Percentiles rank a stretch among this genome's conserved stretches.
Conservation (phyloP, 2,888 invertebrate species). For the Microctonus aethiopoides region DNA sequence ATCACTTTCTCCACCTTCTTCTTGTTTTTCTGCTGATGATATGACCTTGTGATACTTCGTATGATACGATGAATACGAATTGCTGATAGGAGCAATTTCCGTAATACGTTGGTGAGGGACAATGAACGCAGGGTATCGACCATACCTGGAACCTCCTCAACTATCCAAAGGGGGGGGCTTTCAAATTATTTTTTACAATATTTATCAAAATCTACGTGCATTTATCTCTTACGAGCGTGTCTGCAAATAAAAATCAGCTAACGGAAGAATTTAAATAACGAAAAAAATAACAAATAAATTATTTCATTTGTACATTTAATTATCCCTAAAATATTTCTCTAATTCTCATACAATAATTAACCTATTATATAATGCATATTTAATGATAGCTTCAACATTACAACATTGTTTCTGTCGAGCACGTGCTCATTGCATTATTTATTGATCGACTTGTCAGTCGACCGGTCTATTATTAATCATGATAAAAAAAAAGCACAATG, state of each 20-base stretch:
- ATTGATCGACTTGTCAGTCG: conserved; percentile 37
- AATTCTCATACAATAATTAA: neutral
- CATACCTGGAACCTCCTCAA: conserved; percentile 36
- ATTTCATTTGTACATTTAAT: neutral
- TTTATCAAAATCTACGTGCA: neutral
- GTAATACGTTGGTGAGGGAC: conserved; percentile 30
- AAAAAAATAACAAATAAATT: neutral
- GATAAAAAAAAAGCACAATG: conserved; percentile 33
- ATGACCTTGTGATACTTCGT: conserved; percentile 27
- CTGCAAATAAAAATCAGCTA: conserved; percentile 17
- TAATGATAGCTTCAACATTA: neutral
- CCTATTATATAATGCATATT: neutral
- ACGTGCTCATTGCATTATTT: conserved; percentile 39
- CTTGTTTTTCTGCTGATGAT: conserved; percentile 29
- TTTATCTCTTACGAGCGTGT: neutral
- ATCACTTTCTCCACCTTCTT: conserved; percentile 30
- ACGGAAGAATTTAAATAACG: neutral
- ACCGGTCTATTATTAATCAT: conserved; percentile 41
- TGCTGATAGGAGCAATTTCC: conserved; percentile 32
- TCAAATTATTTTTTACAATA: conserved; percentile 11
- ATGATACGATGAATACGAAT: conserved; percentile 27
- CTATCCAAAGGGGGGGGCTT: conserved; percentile 19
- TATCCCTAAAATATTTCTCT: neutral
- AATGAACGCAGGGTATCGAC: conserved; percentile 35
- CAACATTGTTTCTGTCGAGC: conserved; percentile 3